Conservation (phyloP, 2,113 vertebrate species). For the Marcusenius ussheri region DNA sequence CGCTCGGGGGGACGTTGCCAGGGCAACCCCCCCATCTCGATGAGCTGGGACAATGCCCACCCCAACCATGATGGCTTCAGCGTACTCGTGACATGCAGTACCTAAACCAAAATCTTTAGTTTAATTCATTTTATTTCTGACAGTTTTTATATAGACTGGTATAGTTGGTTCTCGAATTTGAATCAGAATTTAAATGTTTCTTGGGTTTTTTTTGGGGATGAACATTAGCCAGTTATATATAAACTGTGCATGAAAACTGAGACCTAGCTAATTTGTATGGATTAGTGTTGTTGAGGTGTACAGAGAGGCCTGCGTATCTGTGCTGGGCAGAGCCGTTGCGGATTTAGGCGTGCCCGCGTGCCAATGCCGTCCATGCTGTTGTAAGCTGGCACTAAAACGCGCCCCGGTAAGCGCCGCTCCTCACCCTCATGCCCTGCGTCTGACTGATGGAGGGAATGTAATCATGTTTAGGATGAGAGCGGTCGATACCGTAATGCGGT, state of each 20-base stretch:
- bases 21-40: conserved; percentile 42
- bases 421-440: not conserved
- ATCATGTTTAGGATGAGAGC: conserved; percentile 35
- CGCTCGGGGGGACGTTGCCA: conserved; percentile 46
- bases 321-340: not conserved
- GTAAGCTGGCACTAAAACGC: not conserved
- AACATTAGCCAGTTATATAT: not conserved
- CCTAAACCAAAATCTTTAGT: conserved; percentile 34
- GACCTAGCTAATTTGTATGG: not conserved
- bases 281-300: not conserved
- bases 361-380: not conserved
- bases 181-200: not conserved
- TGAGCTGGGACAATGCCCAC: conserved; percentile 44
- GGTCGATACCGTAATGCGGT: conserved; percentile 39
- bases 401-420: not conserved
- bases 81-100: no score
- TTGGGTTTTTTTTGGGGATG: not conserved
- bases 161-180: not conserved
- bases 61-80: conserved; percentile 50
- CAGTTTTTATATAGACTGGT: not conserved
- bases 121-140: conserved; percentile 55
- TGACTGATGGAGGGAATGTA: conserved; percentile 30
- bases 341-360: not conserved
- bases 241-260: not conserved
- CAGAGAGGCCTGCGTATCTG: not conserved